Conservation (phyloP, 2,113 vertebrate genomes). For the Takifugu flavidus region DNA sequence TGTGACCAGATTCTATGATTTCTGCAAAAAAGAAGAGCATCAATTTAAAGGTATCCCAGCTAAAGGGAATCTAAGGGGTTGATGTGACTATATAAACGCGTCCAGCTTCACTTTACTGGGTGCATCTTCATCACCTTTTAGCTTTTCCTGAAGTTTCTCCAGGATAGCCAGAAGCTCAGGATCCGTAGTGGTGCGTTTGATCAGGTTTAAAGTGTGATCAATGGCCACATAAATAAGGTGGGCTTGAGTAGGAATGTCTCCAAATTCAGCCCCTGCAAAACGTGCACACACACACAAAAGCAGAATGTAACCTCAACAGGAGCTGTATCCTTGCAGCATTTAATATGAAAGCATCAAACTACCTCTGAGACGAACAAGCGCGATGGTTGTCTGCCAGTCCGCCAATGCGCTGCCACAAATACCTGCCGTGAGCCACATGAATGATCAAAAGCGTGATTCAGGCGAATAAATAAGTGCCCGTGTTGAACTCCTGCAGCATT, state of each 20-base stretch:
- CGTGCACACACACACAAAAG: conserved; percentile 30
- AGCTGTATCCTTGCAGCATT: neutral
- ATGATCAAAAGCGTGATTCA: neutral
- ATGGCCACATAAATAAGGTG: conserved; percentile 16
- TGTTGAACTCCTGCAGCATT: too few species aligned
- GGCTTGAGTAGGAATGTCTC: conserved; percentile 1
- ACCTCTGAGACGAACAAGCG: conserved; percentile 48
- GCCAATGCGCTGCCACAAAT: conserved; percentile 48
- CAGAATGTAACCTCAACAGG: neutral
- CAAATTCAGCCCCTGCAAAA: neutral
- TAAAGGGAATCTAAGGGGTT: neutral
- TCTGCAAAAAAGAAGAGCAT: conserved; percentile 23
- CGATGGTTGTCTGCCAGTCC: conserved; percentile 1
- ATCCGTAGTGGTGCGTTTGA: conserved; percentile 7
- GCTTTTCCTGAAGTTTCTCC: conserved; percentile 24
- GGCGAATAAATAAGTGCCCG: neutral
- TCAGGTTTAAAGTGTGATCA: conserved; percentile 12
- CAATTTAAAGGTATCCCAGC: neutral
- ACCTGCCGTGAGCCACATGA: conserved; percentile 20
- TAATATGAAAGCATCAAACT: neutral
- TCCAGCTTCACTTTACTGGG: too few species aligned
- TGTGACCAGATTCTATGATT: neutral
- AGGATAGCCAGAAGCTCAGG: conserved; percentile 12
- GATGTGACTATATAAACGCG: neutral
- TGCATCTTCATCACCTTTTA: conserved; percentile 18